Conservation (phyloP, 2,113 vertebrate species). For the Micromys minutus region DNA sequence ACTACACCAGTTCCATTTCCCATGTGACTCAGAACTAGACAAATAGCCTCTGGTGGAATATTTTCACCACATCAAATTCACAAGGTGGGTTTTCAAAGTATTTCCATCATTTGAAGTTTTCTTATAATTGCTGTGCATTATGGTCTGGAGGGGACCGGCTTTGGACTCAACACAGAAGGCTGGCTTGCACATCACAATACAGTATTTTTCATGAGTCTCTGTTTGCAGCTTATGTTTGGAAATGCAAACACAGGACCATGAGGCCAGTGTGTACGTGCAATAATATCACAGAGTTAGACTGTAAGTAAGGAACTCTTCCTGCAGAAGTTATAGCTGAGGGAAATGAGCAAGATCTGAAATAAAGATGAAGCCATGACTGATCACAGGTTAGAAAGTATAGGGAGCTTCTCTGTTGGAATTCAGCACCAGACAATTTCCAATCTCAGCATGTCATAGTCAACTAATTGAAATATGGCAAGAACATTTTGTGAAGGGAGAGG, state of each 20-base stretch:
- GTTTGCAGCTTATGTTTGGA: background rate
- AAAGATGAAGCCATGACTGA: background rate
- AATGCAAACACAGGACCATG: background rate
- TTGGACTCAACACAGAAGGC: background rate
- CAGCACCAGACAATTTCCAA: background rate
- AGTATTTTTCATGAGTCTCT: background rate
- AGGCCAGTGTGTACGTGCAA: background rate
- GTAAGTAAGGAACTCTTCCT: background rate
- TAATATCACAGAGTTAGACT: background rate
- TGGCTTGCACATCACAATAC: background rate
- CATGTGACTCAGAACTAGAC: background rate
- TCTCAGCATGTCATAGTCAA: background rate
- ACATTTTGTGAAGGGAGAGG: background rate
- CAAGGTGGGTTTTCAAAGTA: background rate
- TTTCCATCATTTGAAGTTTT: constrained; percentile 19
- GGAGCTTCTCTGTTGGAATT: background rate
- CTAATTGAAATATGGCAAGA: background rate
- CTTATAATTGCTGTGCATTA: background rate
- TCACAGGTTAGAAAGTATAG: too few relatives aligned
- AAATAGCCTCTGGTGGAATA: background rate
- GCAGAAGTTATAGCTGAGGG: background rate
- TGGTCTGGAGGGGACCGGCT: background rate
- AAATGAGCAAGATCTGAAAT: background rate
- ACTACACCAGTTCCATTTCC: rapidly evolving
- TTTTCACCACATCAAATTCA: background rate